Base-by-base conservation (phyloP, 2,888 invertebrate genomes). In the Ectemnius lituratus region DNA sequence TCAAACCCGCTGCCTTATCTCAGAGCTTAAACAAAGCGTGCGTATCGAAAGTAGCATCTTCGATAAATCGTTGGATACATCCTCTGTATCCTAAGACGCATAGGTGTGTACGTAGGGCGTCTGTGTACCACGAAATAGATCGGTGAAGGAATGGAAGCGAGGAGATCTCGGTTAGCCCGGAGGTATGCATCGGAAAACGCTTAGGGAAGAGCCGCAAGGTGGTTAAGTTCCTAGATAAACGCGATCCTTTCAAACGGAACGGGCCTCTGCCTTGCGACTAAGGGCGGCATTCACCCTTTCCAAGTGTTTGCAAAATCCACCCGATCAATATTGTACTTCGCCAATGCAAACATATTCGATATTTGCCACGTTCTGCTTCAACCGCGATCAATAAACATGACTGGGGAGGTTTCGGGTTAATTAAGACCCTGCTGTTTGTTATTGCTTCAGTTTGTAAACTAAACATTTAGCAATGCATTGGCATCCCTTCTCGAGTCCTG, bases 181-280 rank as follows among this genome's bases (percentile, higher is more conserved):
- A 76, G 81, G 79, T 72, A 82, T 78, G 80, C 82, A 89, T 89
- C 83, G 88, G 88, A 88, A 89, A 89, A 88, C 88, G 88, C 87
- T 89, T 87, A 88, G 78, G 86, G 76, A 75, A 71, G 70, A 28
- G 64, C 67, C 74, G 65, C 78, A 67, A 80, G 77, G 67, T 76
- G 79, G 81, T 80, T 84, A 83, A 82, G 79, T 78, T 79, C 80
- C 71, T 81, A 85, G 87, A 88, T 88, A 87, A 88, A 87, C 85
- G 83, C 84, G 85, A 86, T 86, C 86, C 82, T 75, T 81, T 66
- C 73, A 67, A 73, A 37, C 37, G 71, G 70, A 64, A 76, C 73
- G 76, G 71, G 74, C 61, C 71, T 68, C 70, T 64, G 27, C 60
- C 61, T 46, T 75, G 52, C 63, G 70, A 73, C 76, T 76, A 72